Evolutionary conservation across 2,888 invertebrate species (phyloP), one percentile per base, ranked within the genome.

Genomic region (Pseudanteris insignis): DNA sequence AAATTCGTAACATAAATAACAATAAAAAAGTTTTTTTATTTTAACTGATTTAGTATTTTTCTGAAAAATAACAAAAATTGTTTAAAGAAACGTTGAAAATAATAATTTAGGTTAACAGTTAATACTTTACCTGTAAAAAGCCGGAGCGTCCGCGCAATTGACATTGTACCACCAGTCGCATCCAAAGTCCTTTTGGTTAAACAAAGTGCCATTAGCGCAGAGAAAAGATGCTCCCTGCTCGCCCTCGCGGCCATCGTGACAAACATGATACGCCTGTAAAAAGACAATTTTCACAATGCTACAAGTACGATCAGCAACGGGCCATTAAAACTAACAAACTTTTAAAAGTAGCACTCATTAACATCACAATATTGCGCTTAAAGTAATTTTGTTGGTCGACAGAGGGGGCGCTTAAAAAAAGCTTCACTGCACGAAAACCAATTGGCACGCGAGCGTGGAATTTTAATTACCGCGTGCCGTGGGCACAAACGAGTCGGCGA

Each of bases 151-250:
- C 2, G 86, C 86, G 70, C 93, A 93, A 73, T 92, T 88, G 0
- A 92, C 92, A 76, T 93, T 93, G 83, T 92, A 92, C 93, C 93
- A 93, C 92, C 92, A 93, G 76, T 93, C 93, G 70, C 93, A 93
- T 1, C 90, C 86, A 70, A 93, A 93, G 75, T 92, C 89, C 62
- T 87, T 86, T 74, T 93, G 93, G 81, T 91, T 91, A 81, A 93
- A 93, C 57, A 93, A 82, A 0, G 93, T 93, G 1, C 93, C 93
- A 71, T 93, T 92, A 40, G 91, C 88, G 80, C 93, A 93, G 2
- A 93, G 85, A 81, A 93, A 92, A 0, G 89, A 85, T 0, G 92
- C 90, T 0, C 92, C 92, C 71, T 91, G 90, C 69, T 90, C 86
- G 0, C 92, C 91, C 74, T 92, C 92, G 7, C 92, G 86, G 0